A percentile compares a stretch with the other conserved stretches of the same genome.
These are phyloP conservation scores for Heptranchias perlo DNA, from an alignment of 2,113 vertebrate genomes.

Conservation along the genomic window DNA sequence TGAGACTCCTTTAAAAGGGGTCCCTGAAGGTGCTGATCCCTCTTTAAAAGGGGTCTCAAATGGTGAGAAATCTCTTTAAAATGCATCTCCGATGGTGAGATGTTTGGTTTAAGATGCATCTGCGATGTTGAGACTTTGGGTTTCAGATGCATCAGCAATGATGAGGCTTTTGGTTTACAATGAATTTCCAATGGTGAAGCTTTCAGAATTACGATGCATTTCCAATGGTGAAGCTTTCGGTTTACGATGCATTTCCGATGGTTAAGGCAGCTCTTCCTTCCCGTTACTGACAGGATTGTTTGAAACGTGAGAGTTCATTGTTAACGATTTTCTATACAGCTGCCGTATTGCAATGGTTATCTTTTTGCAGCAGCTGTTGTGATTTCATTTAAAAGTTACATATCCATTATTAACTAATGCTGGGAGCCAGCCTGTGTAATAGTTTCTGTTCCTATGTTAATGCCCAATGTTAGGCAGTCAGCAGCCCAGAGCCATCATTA, in stretches of 20 bases:
- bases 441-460: background rate
- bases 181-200: too few relatives aligned
- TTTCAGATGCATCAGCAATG: background rate
- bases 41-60: too few relatives aligned
- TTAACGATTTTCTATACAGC: background rate
- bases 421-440: background rate
- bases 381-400: background rate
- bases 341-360: background rate
- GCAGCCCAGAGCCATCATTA: background rate
- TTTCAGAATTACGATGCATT: too few relatives aligned
- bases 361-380: background rate
- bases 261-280: background rate
- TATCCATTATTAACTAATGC: background rate
- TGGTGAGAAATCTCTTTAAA: background rate
- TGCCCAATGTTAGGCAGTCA: background rate
- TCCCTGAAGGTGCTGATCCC: too few relatives aligned
- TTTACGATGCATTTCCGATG: background rate
- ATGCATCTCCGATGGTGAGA: background rate
- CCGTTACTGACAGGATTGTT: background rate
- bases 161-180: too few relatives aligned
- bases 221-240: background rate
- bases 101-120: background rate
- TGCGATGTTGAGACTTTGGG: background rate
- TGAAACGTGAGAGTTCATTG: background rate
- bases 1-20: too few relatives aligned